A percentile compares a stretch with the other conserved stretches of the same genome.
Conservation (phyloP, 2,888 invertebrate genomes). For the Tetropium fuscum region DNA sequence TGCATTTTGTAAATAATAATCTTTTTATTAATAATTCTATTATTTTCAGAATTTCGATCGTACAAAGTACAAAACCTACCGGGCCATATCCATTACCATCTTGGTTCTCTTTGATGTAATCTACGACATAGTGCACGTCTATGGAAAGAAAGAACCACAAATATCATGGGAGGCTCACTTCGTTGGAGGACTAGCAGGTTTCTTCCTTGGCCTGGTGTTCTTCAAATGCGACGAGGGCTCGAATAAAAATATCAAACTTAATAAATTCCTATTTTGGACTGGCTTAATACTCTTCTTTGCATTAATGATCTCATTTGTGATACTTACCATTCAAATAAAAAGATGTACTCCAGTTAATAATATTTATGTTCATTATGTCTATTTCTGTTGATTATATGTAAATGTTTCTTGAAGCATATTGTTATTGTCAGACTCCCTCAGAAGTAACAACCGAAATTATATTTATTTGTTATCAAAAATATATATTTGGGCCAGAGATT, state of each 20-base stretch:
- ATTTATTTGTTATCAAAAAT: too few relatives aligned
- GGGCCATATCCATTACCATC: slow-evolving; percentile 72
- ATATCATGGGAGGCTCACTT: slow-evolving; percentile 81
- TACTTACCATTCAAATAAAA: slow-evolving; percentile 50
- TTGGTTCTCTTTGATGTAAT: slow-evolving; percentile 76
- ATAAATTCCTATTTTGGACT: slow-evolving; percentile 44
- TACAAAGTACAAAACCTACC: slow-evolving; percentile 67
- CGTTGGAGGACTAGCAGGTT: slow-evolving; percentile 76
- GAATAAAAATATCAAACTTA: slow-evolving; percentile 19
- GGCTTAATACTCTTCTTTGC: slow-evolving; percentile 44
- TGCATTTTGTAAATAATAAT: too few relatives aligned
- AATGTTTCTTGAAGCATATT: neutral
- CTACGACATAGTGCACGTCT: slow-evolving; percentile 67
- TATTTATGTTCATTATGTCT: slow-evolving; percentile 46
- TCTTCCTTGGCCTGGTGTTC: slow-evolving; percentile 68
- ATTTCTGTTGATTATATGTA: slow-evolving; percentile 47
- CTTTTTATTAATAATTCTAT: slow-evolving; percentile 39
- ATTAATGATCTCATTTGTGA: slow-evolving; percentile 44
- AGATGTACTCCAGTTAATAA: slow-evolving; percentile 50
- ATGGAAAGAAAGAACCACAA: slow-evolving; percentile 65
- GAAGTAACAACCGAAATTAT: too few relatives aligned
- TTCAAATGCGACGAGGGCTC: slow-evolving; percentile 23
- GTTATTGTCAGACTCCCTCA: slow-evolving; percentile 6
- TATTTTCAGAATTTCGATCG: slow-evolving; percentile 65
- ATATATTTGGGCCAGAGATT: too few relatives aligned